phyloP scores from a whole-genome alignment of 2,888 invertebrate species.

The Pycnomerus fuliginosus region DNA sequence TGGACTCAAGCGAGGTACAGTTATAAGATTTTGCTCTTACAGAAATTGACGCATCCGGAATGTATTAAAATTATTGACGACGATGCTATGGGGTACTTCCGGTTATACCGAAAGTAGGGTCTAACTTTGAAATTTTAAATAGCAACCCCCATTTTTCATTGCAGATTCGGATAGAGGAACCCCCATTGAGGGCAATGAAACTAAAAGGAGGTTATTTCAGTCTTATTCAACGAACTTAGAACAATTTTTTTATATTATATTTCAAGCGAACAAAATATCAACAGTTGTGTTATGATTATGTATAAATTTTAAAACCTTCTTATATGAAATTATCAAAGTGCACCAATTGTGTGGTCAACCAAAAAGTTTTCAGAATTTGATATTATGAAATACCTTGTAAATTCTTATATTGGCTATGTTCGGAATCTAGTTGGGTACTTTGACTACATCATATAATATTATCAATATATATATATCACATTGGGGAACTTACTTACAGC shows the following conservation, averaged over 20 bases:
- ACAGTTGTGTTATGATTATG: slow-evolving; percentile 32
- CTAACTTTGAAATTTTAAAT: no score
- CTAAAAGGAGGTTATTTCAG: slow-evolving; percentile 33
- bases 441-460: slow-evolving; percentile 38
- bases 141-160: no score
- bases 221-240: slow-evolving; percentile 45
- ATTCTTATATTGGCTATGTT: slow-evolving; percentile 24
- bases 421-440: slow-evolving; percentile 9
- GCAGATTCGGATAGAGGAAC: no score
- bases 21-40: no score
- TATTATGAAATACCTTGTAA: slow-evolving; percentile 41
- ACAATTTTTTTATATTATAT: slow-evolving; percentile 40
- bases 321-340: slow-evolving; percentile 31
- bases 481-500: slow-evolving; percentile 41
- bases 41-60: no score
- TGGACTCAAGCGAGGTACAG: no score
- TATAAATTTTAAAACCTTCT: slow-evolving; percentile 33
- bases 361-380: slow-evolving; percentile 31
- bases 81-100: no score
- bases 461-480: slow-evolving; percentile 49
- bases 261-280: slow-evolving; percentile 31
- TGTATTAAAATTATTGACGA: no score
- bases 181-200: slow-evolving; percentile 9
- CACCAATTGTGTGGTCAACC: slow-evolving; percentile 32
- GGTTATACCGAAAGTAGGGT: no score